A percentile compares a stretch with the other conserved stretches of the same genome.
Conservation (phyloP, 2,113 vertebrate species). For the Gnathochromis pfefferi region DNA sequence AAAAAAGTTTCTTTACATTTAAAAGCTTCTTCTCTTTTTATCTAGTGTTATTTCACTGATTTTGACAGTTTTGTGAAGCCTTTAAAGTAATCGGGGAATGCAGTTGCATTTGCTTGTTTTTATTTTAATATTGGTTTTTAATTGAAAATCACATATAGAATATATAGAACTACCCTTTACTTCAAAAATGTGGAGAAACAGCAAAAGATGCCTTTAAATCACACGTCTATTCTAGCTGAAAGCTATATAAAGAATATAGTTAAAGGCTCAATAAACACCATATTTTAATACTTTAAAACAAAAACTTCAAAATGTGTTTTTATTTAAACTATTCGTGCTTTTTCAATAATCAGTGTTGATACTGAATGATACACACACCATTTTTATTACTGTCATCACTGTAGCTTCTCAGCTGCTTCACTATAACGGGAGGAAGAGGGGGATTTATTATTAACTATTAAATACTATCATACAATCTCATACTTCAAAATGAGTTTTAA, state of each 20-base stretch:
- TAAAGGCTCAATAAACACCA: not conserved
- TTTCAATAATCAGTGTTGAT: not conserved
- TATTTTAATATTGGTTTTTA: not conserved
- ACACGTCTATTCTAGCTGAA: not conserved
- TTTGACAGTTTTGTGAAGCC: not conserved
- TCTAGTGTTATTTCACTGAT: not conserved
- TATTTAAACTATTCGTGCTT: not conserved
- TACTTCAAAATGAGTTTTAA: not conserved
- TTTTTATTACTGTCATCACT: not conserved
- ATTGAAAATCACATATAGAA: not conserved
- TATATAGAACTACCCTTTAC: not conserved
- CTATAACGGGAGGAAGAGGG: not conserved
- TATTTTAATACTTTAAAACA: not conserved
- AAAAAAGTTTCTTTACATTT: not conserved
- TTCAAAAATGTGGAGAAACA: not conserved
- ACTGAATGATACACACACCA: not conserved
- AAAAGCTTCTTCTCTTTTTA: not conserved
- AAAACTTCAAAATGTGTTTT: not conserved
- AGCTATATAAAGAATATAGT: not conserved
- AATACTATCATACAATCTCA: not conserved
- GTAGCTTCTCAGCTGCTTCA: not conserved
- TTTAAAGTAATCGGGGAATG: not conserved
- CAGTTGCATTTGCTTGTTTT: not conserved
- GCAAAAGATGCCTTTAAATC: not conserved
- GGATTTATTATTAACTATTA: not conserved